These are phyloP conservation scores for Clavelina lepadiformis DNA, from an alignment of 23 tunicate species.

Conservation along the genomic window DNA sequence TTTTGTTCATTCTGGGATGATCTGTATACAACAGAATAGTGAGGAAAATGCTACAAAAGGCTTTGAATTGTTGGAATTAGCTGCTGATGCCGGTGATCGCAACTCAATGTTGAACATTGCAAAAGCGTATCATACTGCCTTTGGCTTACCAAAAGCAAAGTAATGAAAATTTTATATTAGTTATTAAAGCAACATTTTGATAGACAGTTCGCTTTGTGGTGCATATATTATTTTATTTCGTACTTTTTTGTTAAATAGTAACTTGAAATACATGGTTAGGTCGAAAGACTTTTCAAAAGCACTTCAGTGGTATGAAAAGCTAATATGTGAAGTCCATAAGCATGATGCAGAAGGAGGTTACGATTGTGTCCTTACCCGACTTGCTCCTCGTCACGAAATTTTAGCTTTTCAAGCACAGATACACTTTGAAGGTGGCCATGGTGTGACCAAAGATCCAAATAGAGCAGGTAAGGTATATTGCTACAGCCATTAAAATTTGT, in stretches of 20 bases:
- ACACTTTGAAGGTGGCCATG: slow-evolving; percentile 70
- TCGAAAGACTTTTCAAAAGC: slow-evolving; percentile 33
- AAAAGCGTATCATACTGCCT: slow-evolving; percentile 67
- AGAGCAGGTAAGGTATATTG: slow-evolving; percentile 49
- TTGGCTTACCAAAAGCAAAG: slow-evolving; percentile 71
- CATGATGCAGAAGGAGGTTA: slow-evolving; percentile 82
- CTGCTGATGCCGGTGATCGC: slow-evolving; percentile 83
- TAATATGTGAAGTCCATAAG: slow-evolving; percentile 22
- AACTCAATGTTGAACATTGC: slow-evolving; percentile 72
- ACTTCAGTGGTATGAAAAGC: slow-evolving; percentile 56
- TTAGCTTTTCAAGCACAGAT: slow-evolving; percentile 66
- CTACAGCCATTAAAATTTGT: neutral
- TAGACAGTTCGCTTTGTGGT: too few species aligned
- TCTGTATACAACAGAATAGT: slow-evolving; percentile 45
- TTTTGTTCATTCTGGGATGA: too few species aligned
- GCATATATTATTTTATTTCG: too few species aligned
- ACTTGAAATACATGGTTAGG: slow-evolving; percentile 40
- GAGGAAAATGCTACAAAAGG: slow-evolving; percentile 71
- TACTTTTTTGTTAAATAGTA: too few species aligned
- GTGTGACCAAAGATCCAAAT: slow-evolving; percentile 56
- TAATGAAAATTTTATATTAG: slow-evolving; percentile 4
- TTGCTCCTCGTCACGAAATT: slow-evolving; percentile 68
- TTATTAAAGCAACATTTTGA: too few species aligned
- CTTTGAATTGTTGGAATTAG: slow-evolving; percentile 59
- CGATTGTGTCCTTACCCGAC: slow-evolving; percentile 62